Conservation (phyloP, 2,113 vertebrate genomes). For the Uria aalge region DNA sequence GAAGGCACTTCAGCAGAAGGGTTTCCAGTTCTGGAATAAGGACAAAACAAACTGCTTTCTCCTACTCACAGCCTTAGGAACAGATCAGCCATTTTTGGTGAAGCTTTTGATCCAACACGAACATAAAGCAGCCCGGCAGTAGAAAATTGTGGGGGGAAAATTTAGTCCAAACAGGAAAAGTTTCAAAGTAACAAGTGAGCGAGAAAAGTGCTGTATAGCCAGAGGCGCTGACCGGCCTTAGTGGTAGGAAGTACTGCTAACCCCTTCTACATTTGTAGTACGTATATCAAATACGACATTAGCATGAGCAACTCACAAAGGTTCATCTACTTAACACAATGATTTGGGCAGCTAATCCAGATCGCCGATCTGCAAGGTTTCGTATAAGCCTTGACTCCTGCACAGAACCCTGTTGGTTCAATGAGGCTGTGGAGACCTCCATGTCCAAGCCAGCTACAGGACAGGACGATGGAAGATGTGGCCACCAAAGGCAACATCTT, state of each 20-base stretch:
- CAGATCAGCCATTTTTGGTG: neutral
- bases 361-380: neutral
- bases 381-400: neutral
- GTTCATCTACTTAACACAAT: neutral
- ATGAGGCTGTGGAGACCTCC: neutral
- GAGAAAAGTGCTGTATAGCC: neutral
- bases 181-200: neutral
- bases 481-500: neutral
- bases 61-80: neutral
- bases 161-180: neutral
- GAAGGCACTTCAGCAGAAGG: slow-evolving; percentile 2
- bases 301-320: neutral
- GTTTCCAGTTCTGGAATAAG: slow-evolving; percentile 10
- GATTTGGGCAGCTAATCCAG: neutral
- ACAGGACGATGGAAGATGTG: neutral
- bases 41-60: slow-evolving; percentile 1
- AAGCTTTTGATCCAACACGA: neutral
- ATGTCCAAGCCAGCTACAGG: neutral
- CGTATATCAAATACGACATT: neutral
- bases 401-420: neutral
- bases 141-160: neutral
- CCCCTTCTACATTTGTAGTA: neutral
- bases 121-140: neutral
- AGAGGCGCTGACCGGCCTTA: neutral
- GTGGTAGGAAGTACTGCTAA: neutral